These are phyloP conservation scores for Arrhamphus sclerolepis DNA, from an alignment of 2,797 vertebrate genomes.

Conservation along the genomic window DNA sequence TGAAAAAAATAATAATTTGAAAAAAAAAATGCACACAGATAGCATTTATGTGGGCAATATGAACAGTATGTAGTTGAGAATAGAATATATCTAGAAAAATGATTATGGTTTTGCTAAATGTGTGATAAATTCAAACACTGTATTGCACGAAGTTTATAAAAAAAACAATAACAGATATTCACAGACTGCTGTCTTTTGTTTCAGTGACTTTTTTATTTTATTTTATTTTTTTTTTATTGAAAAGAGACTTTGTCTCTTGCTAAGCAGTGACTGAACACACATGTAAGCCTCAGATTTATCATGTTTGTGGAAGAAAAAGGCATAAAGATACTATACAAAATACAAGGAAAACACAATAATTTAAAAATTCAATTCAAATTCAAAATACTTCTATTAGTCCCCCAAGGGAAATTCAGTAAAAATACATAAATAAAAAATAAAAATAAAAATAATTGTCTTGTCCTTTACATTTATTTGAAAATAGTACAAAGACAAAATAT, in stretches of 20 bases:
- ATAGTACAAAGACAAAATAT: neutral
- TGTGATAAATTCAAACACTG: slow-evolving; percentile 85
- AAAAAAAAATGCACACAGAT: slow-evolving; percentile 78
- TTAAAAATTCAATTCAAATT: too few species aligned
- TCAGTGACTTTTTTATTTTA: slow-evolving; percentile 30
- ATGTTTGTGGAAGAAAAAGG: neutral
- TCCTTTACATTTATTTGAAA: slow-evolving; percentile 1
- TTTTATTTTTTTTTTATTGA: slow-evolving; percentile 29
- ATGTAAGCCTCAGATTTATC: neutral
- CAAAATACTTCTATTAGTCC: too few species aligned
- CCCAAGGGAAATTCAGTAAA: too few species aligned
- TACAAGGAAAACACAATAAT: neutral
- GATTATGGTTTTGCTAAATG: slow-evolving; percentile 84
- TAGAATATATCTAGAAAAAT: slow-evolving; percentile 81
- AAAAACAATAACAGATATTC: slow-evolving; percentile 69
- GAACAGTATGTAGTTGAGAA: slow-evolving; percentile 83
- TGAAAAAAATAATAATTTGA: slow-evolving; percentile 73
- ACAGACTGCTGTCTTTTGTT: slow-evolving; percentile 77
- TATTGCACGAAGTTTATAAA: slow-evolving; percentile 87
- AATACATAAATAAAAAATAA: too few species aligned
- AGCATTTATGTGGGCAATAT: slow-evolving; percentile 84
- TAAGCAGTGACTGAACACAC: slow-evolving; percentile 6
- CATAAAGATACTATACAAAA: neutral
- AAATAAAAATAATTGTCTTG: too few species aligned
- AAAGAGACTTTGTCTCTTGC: neutral